Evolutionary conservation across 2,797 vertebrate species (phyloP).

Genomic region (Megaceryle alcyon): DNA sequence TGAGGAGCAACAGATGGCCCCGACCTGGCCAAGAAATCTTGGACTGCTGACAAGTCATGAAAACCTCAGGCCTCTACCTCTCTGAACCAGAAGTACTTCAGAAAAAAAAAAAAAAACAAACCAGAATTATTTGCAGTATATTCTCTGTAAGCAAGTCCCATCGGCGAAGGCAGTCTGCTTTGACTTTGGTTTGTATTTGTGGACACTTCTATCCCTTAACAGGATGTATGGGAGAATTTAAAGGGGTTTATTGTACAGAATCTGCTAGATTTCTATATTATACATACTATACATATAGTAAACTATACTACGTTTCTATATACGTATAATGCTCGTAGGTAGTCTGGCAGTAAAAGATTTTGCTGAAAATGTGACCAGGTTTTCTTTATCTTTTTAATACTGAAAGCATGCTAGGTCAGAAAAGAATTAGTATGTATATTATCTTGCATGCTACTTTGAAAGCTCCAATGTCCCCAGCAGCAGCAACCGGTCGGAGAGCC

Average conservation of each 20-base stretch:
- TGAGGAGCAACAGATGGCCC: background rate
- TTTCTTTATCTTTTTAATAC: background rate
- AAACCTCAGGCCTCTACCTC: background rate
- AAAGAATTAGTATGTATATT: background rate
- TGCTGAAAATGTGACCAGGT: background rate
- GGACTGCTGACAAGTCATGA: background rate
- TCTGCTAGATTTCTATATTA: background rate
- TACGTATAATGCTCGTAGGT: rapidly evolving
- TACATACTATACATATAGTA: no score
- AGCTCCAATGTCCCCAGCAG: background rate
- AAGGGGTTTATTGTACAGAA: background rate
- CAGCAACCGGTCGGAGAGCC: rapidly evolving
- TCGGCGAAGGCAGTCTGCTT: background rate
- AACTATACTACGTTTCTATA: no score
- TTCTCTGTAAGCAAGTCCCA: background rate
- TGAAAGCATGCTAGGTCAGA: background rate
- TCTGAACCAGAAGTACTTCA: background rate
- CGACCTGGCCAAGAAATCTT: background rate
- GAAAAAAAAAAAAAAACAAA: background rate
- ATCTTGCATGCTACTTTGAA: background rate
- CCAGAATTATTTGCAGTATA: background rate
- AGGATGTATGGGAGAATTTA: background rate
- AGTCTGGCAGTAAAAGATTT: background rate
- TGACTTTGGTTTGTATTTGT: background rate
- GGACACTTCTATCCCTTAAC: background rate